Evolutionary conservation across 2,888 invertebrate genomes (phyloP).

Genomic region (Cephus sareptanus): DNA sequence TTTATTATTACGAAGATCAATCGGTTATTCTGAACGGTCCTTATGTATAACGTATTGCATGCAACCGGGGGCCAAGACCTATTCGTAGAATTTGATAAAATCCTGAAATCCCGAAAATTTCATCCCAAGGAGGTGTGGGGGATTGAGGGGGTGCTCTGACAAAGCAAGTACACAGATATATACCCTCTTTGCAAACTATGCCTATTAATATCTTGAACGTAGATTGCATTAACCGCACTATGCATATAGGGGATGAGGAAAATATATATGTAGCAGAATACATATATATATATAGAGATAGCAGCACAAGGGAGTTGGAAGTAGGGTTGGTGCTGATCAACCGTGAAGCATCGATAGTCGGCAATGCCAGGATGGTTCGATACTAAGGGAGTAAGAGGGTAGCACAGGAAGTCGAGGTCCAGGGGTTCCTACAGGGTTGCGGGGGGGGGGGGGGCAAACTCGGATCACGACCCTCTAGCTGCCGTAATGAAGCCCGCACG

Average conservation of each 20-base stretch:
- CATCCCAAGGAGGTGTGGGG: not conserved
- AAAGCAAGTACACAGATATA: no score
- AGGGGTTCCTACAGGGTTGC: not conserved
- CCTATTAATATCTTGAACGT: slow-evolving; percentile 27
- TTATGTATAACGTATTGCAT: no score
- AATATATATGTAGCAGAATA: no score
- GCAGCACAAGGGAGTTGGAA: slow-evolving; percentile 8
- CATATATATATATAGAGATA: no score
- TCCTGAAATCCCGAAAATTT: no score
- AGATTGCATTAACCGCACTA: slow-evolving; percentile 19
- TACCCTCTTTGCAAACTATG: slow-evolving; percentile 10
- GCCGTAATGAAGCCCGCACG: slow-evolving; percentile 40
- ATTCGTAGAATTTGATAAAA: no score
- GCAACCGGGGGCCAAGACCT: no score
- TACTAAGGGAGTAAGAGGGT: slow-evolving; percentile 6
- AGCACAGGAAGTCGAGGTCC: slow-evolving; percentile 6
- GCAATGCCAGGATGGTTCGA: not conserved
- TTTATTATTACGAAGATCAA: no score
- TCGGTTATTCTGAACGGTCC: no score
- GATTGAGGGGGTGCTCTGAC: no score
- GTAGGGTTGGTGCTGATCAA: slow-evolving; percentile 48
- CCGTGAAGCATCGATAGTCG: slow-evolving; percentile 55
- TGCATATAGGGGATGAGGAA: not conserved
- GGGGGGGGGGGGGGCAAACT: slow-evolving; percentile 21
- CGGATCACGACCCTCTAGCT: slow-evolving; percentile 35